A percentile compares a stretch with the other conserved stretches of the same genome.
Evolutionary conservation across 23 tunicate genomes (phyloP).

Genomic region (Phallusia fumigata): DNA sequence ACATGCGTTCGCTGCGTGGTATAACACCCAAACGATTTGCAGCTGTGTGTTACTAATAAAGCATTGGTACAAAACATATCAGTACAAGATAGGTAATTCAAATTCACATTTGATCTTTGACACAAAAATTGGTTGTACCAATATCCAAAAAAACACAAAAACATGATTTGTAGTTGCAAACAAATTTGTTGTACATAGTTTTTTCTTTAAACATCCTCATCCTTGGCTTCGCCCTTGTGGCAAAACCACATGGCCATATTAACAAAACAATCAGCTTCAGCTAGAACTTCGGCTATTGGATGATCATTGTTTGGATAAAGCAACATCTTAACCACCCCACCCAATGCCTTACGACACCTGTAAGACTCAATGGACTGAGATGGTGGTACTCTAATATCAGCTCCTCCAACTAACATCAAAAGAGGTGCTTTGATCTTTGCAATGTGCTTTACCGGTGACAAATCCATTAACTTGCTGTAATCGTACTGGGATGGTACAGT

Average conservation of each 20-base stretch:
- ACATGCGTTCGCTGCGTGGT: too few species aligned
- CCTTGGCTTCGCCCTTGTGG: neutral
- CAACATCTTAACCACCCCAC: constrained; percentile 42
- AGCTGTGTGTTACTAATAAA: too few species aligned
- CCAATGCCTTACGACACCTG: constrained; percentile 33
- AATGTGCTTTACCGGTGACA: constrained; percentile 61
- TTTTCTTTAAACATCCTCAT: too few species aligned
- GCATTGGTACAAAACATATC: too few species aligned
- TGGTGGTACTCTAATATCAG: constrained; percentile 73
- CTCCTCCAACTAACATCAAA: constrained; percentile 65
- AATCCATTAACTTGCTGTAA: constrained; percentile 27
- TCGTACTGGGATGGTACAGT: constrained; percentile 18
- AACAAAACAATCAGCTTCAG: constrained; percentile 80
- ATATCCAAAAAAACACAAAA: too few species aligned
- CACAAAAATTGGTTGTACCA: too few species aligned
- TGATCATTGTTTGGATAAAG: constrained; percentile 68
- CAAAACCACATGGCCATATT: constrained; percentile 80
- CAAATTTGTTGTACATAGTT: too few species aligned
- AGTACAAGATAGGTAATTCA: too few species aligned
- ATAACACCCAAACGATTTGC: too few species aligned
- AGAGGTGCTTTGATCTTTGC: constrained; percentile 64
- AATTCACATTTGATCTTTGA: too few species aligned
- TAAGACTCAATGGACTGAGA: constrained; percentile 71
- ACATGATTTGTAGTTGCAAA: too few species aligned
- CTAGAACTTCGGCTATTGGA: constrained; percentile 54